Evolutionary conservation across 2,888 invertebrate species (phyloP).

Genomic region (Spilosoma lubricipeda): DNA sequence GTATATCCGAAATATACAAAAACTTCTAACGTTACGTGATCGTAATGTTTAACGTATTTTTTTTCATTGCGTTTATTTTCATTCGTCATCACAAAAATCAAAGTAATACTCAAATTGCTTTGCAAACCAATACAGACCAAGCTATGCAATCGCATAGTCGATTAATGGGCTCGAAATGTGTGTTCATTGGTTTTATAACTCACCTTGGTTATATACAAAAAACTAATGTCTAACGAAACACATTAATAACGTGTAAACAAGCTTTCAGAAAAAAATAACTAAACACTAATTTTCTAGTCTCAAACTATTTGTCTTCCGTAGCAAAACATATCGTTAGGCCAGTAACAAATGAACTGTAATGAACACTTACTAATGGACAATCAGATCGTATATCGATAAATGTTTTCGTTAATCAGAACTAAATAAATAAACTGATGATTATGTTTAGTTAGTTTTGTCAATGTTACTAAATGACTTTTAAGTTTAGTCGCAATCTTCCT

Average conservation of each 20-base stretch:
- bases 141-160: too few relatives aligned
- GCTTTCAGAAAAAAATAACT: not conserved
- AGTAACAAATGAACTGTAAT: not conserved
- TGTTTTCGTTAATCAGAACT: conserved; percentile 1
- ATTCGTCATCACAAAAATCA: too few relatives aligned
- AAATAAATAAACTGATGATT: not conserved
- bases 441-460: not conserved
- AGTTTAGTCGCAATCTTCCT: not conserved
- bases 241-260: not conserved
- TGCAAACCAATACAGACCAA: too few relatives aligned
- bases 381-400: not conserved
- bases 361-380: not conserved
- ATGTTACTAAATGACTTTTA: not conserved
- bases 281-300: not conserved
- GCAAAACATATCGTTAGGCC: not conserved
- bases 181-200: too few relatives aligned
- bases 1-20: too few relatives aligned
- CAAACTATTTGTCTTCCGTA: not conserved
- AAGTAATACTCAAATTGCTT: too few relatives aligned
- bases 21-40: too few relatives aligned
- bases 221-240: not conserved
- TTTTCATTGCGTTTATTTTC: too few relatives aligned
- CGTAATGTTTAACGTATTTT: too few relatives aligned
- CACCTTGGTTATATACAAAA: not conserved
- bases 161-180: too few relatives aligned